These are phyloP conservation scores for Gallinago undulata DNA, from an alignment of 2,113 vertebrate genomes.

Conservation along the genomic window DNA sequence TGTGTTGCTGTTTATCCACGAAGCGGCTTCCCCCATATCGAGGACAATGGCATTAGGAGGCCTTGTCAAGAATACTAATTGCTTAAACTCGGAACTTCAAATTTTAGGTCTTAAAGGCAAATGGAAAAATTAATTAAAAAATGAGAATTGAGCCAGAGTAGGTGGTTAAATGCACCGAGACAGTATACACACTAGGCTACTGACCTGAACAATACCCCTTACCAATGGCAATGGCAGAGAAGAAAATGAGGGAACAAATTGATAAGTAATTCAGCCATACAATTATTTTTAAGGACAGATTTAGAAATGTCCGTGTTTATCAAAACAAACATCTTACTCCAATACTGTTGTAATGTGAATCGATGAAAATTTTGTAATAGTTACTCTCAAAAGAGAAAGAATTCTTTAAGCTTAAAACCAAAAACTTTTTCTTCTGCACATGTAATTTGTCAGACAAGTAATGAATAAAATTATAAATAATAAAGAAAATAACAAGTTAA, in stretches of 20 bases:
- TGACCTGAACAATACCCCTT: neutral
- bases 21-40: neutral
- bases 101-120: constrained; percentile 18
- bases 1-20: constrained; percentile 3
- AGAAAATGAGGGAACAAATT: neutral
- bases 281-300: neutral
- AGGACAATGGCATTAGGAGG: neutral
- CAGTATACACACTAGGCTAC: neutral
- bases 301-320: neutral
- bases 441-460: constrained; percentile 13
- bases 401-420: neutral
- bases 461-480: constrained; percentile 31
- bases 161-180: neutral
- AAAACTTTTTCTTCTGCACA: constrained; percentile 30
- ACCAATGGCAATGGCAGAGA: neutral
- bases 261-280: neutral
- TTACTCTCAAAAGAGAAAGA: neutral
- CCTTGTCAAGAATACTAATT: neutral
- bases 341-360: neutral
- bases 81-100: constrained; percentile 20
- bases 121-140: constrained; percentile 1
- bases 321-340: neutral
- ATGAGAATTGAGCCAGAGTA: neutral
- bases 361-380: neutral
- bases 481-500: neutral